Evolutionary conservation across 2,888 invertebrate species (phyloP).

Genomic region (Pachliopta kotzebuea): DNA sequence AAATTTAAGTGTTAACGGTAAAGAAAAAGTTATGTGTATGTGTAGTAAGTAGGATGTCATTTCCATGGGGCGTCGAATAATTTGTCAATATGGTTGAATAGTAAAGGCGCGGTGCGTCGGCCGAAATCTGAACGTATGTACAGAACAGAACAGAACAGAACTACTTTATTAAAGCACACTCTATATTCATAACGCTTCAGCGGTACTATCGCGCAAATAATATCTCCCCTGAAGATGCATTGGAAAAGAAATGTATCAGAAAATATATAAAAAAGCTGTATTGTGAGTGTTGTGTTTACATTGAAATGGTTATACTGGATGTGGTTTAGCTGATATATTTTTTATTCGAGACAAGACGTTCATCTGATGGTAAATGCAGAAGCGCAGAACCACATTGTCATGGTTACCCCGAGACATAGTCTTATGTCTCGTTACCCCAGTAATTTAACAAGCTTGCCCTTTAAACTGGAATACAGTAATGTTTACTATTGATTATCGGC

Average conservation of each 20-base stretch:
- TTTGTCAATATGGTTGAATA: slow-evolving; percentile 32
- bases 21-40: too few relatives aligned
- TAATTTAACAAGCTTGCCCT: too few relatives aligned
- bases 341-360: too few relatives aligned
- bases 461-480: too few relatives aligned
- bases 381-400: too few relatives aligned
- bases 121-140: slow-evolving; percentile 37
- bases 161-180: slow-evolving; percentile 76
- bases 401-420: too few relatives aligned
- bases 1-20: too few relatives aligned
- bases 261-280: slow-evolving; percentile 73
- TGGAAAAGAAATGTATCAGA: slow-evolving; percentile 79
- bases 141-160: slow-evolving; percentile 48
- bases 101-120: slow-evolving; percentile 39
- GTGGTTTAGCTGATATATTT: slow-evolving; percentile 29
- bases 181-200: slow-evolving; percentile 78
- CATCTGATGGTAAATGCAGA: too few relatives aligned
- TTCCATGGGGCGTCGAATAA: slow-evolving; percentile 18
- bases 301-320: slow-evolving; percentile 41
- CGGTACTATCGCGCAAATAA: slow-evolving; percentile 75
- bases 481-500: too few relatives aligned
- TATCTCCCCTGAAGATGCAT: slow-evolving; percentile 78
- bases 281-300: slow-evolving; percentile 46
- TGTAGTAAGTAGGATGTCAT: too few relatives aligned
- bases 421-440: too few relatives aligned